A percentile compares a stretch with the other conserved stretches of the same genome.
phyloP scores from a whole-genome alignment of 2,113 vertebrate genomes.

The Dryoscopus gambensis region DNA sequence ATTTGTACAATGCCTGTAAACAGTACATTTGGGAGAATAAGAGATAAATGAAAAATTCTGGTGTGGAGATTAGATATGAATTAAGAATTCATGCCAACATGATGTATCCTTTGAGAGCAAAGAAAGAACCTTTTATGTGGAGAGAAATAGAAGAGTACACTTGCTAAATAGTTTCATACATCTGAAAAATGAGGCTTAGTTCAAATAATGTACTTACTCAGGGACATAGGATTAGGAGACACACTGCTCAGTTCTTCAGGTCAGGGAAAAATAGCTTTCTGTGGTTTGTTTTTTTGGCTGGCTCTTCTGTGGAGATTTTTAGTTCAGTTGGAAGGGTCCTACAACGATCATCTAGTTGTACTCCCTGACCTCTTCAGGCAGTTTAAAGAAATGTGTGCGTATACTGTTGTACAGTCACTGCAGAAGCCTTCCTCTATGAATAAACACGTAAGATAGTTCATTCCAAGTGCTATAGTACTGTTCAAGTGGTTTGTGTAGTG shows the following conservation, averaged over 20 bases:
- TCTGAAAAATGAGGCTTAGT: not conserved
- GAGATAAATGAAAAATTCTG: not conserved
- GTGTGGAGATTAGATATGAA: not conserved
- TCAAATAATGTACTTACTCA: not conserved
- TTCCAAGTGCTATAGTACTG: not conserved
- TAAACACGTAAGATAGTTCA: not conserved
- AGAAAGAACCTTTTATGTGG: not conserved
- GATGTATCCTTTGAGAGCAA: not conserved
- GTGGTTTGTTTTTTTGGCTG: not conserved
- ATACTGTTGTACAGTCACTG: not conserved
- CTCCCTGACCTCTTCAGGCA: not conserved
- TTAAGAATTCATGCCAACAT: not conserved
- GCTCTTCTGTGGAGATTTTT: not conserved
- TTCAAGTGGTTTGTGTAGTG: not conserved
- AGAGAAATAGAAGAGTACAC: not conserved
- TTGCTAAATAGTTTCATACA: not conserved
- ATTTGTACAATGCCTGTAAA: not conserved
- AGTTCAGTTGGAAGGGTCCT: not conserved
- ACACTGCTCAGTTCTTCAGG: not conserved
- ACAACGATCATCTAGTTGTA: not conserved
- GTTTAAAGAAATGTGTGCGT: not conserved
- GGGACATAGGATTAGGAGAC: not conserved
- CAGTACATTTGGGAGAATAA: not conserved
- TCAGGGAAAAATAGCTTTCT: not conserved
- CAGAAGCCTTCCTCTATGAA: not conserved